phyloP scores from a whole-genome alignment of 2,888 invertebrate genomes.

The Auanema freiburgensis region DNA sequence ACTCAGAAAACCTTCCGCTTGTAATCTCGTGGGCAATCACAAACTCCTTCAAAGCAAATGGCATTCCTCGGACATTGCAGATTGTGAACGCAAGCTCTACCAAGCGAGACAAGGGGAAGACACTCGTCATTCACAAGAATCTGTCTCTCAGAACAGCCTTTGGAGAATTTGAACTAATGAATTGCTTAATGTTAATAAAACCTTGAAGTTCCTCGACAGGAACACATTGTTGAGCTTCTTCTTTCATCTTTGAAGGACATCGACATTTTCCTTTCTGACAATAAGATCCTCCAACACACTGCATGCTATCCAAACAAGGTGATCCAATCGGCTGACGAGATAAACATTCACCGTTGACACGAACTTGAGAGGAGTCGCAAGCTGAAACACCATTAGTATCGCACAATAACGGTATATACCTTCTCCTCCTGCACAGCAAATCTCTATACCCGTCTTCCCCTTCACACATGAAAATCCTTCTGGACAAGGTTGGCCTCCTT shows the following conservation, averaged over 20 bases:
- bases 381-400: slow-evolving; percentile 33
- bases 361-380: slow-evolving; percentile 43
- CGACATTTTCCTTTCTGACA: slow-evolving; percentile 29
- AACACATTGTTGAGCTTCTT: slow-evolving; percentile 38
- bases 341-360: slow-evolving; percentile 43
- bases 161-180: too few relatives aligned
- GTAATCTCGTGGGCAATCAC: slow-evolving; percentile 35
- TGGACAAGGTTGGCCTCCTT: slow-evolving; percentile 44
- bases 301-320: slow-evolving; percentile 33
- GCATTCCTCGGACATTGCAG: slow-evolving; percentile 39
- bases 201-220: slow-evolving; percentile 8
- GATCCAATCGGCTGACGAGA: slow-evolving; percentile 35
- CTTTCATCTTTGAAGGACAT: slow-evolving; percentile 34
- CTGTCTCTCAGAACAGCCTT: slow-evolving; percentile 13
- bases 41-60: slow-evolving; percentile 40
- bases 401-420: slow-evolving; percentile 16
- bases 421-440: slow-evolving; percentile 51
- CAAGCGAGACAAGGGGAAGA: slow-evolving; percentile 39
- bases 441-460: slow-evolving; percentile 41
- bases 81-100: slow-evolving; percentile 37
- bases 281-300: slow-evolving; percentile 38
- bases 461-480: slow-evolving; percentile 50
- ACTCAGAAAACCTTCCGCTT: slow-evolving; percentile 20
- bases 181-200: too few relatives aligned
- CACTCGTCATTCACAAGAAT: slow-evolving; percentile 44